Base-by-base conservation (phyloP, 2,113 vertebrate species). In the Toxostoma redivivum region DNA sequence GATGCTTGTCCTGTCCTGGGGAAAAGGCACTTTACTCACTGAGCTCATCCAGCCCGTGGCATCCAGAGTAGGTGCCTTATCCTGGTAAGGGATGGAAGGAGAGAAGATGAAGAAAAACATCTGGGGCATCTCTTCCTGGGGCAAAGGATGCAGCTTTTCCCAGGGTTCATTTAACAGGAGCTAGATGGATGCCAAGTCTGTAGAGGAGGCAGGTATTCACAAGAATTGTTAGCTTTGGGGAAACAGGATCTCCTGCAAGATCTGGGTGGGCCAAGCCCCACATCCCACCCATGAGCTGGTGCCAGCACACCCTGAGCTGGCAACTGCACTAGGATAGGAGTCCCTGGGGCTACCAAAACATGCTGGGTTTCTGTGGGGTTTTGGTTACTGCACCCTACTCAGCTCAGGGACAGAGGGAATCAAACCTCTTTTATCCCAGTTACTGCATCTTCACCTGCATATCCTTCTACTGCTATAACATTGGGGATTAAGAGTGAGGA, bases 41-140 rank as follows among this genome's bases (percentile, higher is more conserved):
- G 62, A 83, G 66, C 35, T 77, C 81, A 78, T 31, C 19, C 60
- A 58, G 73, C 16, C 31, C 14, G 8, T 67, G 69, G 37, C 78
- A 57, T 25, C 51, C 91, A 48, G 31, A 58, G 30, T 0, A 0
- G 27, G 64, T 3, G 4, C 31, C 13, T 56, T 21, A 2, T 61
- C 42, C 40, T 0, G 0, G 65, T 28, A 79, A 92, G 5, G 35
- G 25, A 51, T 69, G 24, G 48, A 40, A 86, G 56, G 53, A 71
- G 44, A 12, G 22, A 65, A 57, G 18, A 69, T 0, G 8, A 74
- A 30, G 20, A 15, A 64, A 53, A 90, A 24, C 5, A 69, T 33
- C 35, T 38, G 57, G 31, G 50, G 4, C n/a, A 44, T 64, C 33
- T 74, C 40, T 60, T 80, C 20, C 19, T 11, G 30, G 31, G 40